Conservation (phyloP, 2,113 vertebrate genomes). For the Phainopepla nitens region DNA sequence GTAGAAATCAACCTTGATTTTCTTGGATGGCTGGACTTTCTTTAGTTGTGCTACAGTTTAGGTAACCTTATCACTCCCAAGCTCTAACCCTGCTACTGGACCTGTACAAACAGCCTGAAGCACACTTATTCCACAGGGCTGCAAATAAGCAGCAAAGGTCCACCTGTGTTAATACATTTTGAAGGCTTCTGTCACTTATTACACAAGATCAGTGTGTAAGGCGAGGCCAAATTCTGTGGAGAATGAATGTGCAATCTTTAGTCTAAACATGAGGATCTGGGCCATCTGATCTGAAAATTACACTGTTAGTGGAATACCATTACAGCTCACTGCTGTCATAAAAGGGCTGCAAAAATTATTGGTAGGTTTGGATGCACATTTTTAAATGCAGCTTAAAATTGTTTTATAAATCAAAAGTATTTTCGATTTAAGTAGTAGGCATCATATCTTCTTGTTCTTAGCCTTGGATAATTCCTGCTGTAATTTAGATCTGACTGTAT, state of each 20-base stretch:
- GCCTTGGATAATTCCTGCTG: not conserved
- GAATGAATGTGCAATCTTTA: not conserved
- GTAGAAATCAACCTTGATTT: conserved; percentile 30
- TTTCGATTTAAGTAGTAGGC: not conserved
- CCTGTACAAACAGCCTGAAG: conserved; percentile 17
- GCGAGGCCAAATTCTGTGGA: not conserved
- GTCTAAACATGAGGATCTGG: not conserved
- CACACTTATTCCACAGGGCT: not conserved
- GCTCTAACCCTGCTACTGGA: conserved; percentile 28
- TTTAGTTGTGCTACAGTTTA: not conserved
- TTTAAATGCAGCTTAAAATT: not conserved
- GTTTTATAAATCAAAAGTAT: not conserved
- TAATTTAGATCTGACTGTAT: not conserved
- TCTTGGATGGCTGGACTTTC: not conserved
- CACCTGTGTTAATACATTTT: not conserved
- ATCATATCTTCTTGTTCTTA: not conserved
- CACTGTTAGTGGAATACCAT: not conserved
- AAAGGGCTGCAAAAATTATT: not conserved
- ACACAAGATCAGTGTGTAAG: not conserved
- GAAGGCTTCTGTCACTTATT: not conserved
- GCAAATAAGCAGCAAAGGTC: not conserved
- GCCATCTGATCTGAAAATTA: not conserved
- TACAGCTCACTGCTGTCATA: not conserved
- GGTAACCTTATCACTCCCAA: conserved; percentile 10
- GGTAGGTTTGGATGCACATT: not conserved